A percentile compares a stretch with the other conserved stretches of the same genome.
These are phyloP conservation scores for Dascyllus trimaculatus DNA, from an alignment of 2,113 vertebrate species.

Conservation along the genomic window DNA sequence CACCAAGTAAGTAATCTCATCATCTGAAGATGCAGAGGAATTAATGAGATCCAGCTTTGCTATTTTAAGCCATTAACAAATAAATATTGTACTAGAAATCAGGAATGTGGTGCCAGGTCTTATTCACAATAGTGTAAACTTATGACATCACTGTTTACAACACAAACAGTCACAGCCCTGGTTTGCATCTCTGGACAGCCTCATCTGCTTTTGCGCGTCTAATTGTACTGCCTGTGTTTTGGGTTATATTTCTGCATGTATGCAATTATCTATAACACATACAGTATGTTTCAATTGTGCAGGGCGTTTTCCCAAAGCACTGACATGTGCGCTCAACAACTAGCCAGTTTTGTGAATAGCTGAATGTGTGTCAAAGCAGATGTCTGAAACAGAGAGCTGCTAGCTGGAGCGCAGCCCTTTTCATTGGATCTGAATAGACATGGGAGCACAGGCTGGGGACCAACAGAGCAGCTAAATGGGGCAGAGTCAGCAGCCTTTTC, in stretches of 20 bases:
- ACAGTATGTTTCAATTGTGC: slow-evolving; percentile 20
- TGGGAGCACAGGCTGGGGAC: slow-evolving; percentile 59
- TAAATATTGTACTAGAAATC: neutral
- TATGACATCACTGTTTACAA: neutral
- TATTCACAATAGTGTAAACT: neutral
- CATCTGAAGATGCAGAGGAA: neutral
- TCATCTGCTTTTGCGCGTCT: neutral
- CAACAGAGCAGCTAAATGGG: slow-evolving; percentile 56
- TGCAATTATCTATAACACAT: slow-evolving; percentile 19
- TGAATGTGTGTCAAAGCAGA: slow-evolving; percentile 76
- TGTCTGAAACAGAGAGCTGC: slow-evolving; percentile 63
- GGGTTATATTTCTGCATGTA: neutral
- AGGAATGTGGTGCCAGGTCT: neutral
- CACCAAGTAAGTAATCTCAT: neutral
- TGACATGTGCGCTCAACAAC: slow-evolving; percentile 63
- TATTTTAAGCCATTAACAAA: neutral
- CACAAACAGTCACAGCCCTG: too few relatives aligned
- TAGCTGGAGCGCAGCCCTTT: slow-evolving; percentile 50
- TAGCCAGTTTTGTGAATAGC: slow-evolving; percentile 57
- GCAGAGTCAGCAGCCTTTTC: slow-evolving; percentile 54
- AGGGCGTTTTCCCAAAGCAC: slow-evolving; percentile 43
- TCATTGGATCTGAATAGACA: slow-evolving; percentile 61
- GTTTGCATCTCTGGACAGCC: neutral
- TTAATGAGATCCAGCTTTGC: neutral
- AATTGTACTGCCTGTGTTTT: neutral